Percentiles rank a stretch among this genome's conserved stretches.
These are phyloP conservation scores for Caenorhabditis tropicalis DNA, from an alignment of 1,140 invertebrate species.

Conservation along the genomic window DNA sequence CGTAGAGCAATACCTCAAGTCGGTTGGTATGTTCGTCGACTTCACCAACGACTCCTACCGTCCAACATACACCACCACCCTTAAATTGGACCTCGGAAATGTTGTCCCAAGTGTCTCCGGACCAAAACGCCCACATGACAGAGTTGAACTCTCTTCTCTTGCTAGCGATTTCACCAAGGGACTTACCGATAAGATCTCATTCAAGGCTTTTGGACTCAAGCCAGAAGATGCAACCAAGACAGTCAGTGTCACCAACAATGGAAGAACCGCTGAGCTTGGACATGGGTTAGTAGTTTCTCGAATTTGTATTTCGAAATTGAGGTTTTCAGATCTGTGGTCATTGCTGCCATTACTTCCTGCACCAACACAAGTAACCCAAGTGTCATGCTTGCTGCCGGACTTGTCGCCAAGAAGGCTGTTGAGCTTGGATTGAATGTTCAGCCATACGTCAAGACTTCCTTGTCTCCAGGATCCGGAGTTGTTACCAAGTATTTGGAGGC, in stretches of 20 bases:
- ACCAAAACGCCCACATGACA: slow-evolving; percentile 94
- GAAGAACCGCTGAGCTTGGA: slow-evolving; percentile 42
- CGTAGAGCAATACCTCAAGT: slow-evolving; percentile 84
- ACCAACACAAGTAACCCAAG: slow-evolving; percentile 98
- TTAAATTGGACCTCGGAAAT: slow-evolving; percentile 85
- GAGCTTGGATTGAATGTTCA: slow-evolving; percentile 85
- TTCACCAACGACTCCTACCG: slow-evolving; percentile 82
- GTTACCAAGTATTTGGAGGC: slow-evolving; percentile 90
- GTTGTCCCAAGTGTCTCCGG: slow-evolving; percentile 94
- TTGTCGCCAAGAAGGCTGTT: slow-evolving; percentile 83
- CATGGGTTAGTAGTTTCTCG: slow-evolving; percentile 76
- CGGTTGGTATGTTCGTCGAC: slow-evolving; percentile 84
- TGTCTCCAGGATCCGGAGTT: slow-evolving; percentile 95
- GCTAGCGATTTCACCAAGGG: slow-evolving; percentile 86
- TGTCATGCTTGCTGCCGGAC: slow-evolving; percentile 88
- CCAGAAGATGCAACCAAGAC: slow-evolving; percentile 77
- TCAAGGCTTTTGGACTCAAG: slow-evolving; percentile 82
- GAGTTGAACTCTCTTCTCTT: slow-evolving; percentile 88
- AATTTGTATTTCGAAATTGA: slow-evolving; percentile 84
- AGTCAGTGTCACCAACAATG: slow-evolving; percentile 44
- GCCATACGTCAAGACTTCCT: slow-evolving; percentile 93
- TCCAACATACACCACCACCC: slow-evolving; percentile 83
- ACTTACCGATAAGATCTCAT: slow-evolving; percentile 82
- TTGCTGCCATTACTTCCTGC: slow-evolving; percentile 95
- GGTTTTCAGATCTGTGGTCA: slow-evolving; percentile 81